phyloP scores from a whole-genome alignment of 2,888 invertebrate species.

The Drosophila mimica region DNA sequence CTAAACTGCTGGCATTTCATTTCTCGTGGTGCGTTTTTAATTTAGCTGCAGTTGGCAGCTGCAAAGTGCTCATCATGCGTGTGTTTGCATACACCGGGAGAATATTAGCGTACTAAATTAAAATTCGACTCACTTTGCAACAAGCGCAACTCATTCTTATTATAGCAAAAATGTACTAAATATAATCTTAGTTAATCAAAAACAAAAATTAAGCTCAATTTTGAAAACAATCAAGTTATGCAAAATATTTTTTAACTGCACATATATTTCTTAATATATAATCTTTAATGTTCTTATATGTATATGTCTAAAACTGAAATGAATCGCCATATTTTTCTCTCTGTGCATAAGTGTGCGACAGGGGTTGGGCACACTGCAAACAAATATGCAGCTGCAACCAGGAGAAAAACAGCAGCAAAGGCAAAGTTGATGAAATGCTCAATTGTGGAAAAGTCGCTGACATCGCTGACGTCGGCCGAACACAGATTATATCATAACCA shows the following conservation, averaged over 20 bases:
- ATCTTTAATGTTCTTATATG: background rate
- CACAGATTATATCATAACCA: constrained; percentile 82
- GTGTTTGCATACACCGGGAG: constrained; percentile 4
- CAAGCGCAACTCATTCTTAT: background rate
- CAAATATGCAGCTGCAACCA: constrained; percentile 48
- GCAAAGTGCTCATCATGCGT: constrained; percentile 50
- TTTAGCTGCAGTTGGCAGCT: constrained; percentile 72
- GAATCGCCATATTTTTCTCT: background rate
- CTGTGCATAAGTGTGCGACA: constrained; percentile 19
- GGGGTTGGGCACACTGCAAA: constrained; percentile 25
- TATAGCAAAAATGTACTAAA: background rate
- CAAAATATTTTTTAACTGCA: background rate
- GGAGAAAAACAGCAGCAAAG: constrained; percentile 21
- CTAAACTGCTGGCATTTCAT: constrained; percentile 60
- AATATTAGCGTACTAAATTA: background rate
- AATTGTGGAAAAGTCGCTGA: constrained; percentile 47
- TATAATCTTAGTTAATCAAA: too few relatives aligned
- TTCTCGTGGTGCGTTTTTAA: constrained; percentile 65
- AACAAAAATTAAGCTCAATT: background rate
- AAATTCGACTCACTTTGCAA: background rate
- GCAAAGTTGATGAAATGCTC: constrained; percentile 59
- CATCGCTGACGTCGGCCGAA: constrained; percentile 45
- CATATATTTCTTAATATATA: background rate
- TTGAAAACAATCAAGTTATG: background rate
- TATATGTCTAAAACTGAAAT: background rate